Evolutionary conservation across 2,888 invertebrate genomes (phyloP).

Genomic region (Esperia sulphurella): DNA sequence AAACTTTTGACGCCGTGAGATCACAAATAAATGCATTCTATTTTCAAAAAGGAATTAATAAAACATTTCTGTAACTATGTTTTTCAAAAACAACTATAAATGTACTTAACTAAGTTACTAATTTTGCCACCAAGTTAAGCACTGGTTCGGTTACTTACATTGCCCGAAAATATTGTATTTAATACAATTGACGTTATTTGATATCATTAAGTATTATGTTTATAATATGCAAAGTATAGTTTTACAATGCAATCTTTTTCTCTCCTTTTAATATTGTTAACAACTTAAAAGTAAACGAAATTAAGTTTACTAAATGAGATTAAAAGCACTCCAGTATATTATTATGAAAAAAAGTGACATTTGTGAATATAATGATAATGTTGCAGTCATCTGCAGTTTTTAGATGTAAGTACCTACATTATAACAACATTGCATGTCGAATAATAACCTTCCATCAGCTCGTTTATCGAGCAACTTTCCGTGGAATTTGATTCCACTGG

Average conservation of each 20-base stretch:
- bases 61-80: constrained; percentile 18
- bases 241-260: constrained; percentile 75
- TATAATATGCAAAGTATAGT: constrained; percentile 58
- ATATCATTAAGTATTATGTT: constrained; percentile 37
- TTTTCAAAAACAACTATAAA: constrained; percentile 16
- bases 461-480: not conserved
- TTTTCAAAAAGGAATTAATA: constrained; percentile 35
- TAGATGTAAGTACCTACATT: not conserved
- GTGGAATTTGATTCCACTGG: constrained; percentile 58
- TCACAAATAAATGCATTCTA: constrained; percentile 72
- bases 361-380: constrained; percentile 16
- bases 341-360: constrained; percentile 14
- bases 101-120: constrained; percentile 35
- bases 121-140: constrained; percentile 43
- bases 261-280: constrained; percentile 69
- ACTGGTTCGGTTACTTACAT: constrained; percentile 49
- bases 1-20: constrained; percentile 55
- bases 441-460: not conserved
- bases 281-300: constrained; percentile 58
- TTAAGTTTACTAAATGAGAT: constrained; percentile 23
- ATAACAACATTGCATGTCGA: constrained; percentile 2
- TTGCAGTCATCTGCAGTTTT: constrained; percentile 2
- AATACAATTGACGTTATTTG: constrained; percentile 67
- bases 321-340: constrained; percentile 20
- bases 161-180: constrained; percentile 62